A percentile compares a stretch with the other conserved stretches of the same genome.
phyloP scores from a whole-genome alignment of 2,797 vertebrate species.

The Oceanodroma leucorhoa region DNA sequence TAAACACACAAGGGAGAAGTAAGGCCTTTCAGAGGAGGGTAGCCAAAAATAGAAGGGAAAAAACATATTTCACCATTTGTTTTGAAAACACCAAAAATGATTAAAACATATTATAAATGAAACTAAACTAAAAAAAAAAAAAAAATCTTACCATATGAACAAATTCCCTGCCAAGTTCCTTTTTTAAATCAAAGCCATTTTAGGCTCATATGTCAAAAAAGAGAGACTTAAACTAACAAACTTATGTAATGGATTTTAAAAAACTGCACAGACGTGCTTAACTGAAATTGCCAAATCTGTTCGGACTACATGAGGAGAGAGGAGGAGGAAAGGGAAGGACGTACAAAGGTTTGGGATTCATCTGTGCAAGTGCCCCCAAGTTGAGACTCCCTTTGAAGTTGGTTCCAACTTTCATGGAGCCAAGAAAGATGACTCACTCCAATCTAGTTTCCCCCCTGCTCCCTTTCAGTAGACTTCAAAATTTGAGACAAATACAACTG shows the following conservation, averaged over 20 bases:
- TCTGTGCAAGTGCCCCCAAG: constrained; percentile 34
- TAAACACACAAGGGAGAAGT: constrained; percentile 44
- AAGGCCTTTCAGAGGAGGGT: constrained; percentile 62
- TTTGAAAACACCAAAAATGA: constrained; percentile 78
- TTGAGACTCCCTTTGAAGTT: constrained; percentile 45
- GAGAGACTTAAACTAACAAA: constrained; percentile 67
- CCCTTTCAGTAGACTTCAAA: not conserved
- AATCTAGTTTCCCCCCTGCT: not conserved
- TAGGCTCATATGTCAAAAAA: constrained; percentile 71
- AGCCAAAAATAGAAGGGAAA: constrained; percentile 71
- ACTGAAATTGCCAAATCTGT: constrained; percentile 59
- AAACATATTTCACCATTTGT: constrained; percentile 75
- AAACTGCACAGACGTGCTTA: constrained; percentile 55
- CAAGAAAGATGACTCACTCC: constrained; percentile 33
- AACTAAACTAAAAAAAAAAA: constrained; percentile 56
- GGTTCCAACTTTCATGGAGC: constrained; percentile 27
- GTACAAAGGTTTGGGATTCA: constrained; percentile 42
- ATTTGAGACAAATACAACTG: not conserved
- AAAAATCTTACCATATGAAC: constrained; percentile 72
- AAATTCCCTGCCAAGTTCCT: constrained; percentile 77
- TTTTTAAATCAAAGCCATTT: constrained; percentile 75
- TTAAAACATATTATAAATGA: constrained; percentile 77
- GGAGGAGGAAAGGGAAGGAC: constrained; percentile 31
- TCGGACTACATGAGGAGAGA: constrained; percentile 33
- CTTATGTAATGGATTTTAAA: constrained; percentile 64